Percentiles rank a stretch among this genome's conserved stretches.
These are phyloP conservation scores for Thamnophis elegans DNA, from an alignment of 2,797 vertebrate genomes.

Conservation along the genomic window DNA sequence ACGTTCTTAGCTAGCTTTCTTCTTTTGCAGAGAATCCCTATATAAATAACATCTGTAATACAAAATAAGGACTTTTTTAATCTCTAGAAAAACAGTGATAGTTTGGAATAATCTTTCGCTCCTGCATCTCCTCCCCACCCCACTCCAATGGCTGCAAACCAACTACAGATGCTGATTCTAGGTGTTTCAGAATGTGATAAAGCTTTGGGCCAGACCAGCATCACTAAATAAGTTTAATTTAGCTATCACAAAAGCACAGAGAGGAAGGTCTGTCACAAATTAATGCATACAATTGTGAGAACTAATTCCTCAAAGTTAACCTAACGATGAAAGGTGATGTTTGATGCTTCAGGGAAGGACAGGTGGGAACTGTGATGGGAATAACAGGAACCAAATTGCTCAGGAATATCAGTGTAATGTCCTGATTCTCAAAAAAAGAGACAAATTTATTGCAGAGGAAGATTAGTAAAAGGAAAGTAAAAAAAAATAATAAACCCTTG, in stretches of 20 bases:
- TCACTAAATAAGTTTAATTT: not conserved
- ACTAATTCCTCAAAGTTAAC: not conserved
- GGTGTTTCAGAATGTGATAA: not conserved
- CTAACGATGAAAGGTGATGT: not conserved
- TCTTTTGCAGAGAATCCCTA: not conserved
- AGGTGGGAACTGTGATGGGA: not conserved
- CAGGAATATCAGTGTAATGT: not conserved
- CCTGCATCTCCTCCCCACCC: not conserved
- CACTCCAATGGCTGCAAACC: not conserved
- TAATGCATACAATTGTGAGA: not conserved
- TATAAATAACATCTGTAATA: not conserved
- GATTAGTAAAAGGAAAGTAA: not conserved
- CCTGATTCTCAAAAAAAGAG: not conserved
- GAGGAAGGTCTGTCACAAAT: not conserved
- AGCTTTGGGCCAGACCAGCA: not conserved
- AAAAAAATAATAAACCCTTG: not conserved
- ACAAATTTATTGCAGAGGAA: not conserved
- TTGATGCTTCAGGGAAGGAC: not conserved
- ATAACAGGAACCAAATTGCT: not conserved
- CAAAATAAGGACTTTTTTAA: not conserved
- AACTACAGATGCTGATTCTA: not conserved
- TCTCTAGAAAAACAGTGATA: not conserved
- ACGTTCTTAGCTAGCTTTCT: not conserved
- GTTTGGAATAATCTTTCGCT: not conserved
- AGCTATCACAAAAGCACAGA: not conserved